A percentile compares a stretch with the other conserved stretches of the same genome.
phyloP scores from a whole-genome alignment of 2,797 vertebrate genomes.

The Argentina silus region DNA sequence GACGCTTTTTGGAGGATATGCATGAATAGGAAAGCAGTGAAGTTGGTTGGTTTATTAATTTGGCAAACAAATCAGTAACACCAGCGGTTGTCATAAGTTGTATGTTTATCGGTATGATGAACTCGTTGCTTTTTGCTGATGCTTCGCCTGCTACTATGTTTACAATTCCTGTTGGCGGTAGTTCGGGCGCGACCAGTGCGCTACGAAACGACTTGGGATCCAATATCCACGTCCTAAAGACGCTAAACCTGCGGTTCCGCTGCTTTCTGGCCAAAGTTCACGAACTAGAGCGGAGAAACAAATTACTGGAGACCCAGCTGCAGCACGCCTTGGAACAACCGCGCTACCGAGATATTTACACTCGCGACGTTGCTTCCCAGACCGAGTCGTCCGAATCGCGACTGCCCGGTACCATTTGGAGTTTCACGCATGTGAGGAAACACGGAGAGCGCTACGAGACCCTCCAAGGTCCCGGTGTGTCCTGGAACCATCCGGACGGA shows the following conservation, averaged over 20 bases:
- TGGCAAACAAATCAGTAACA: constrained; percentile 27
- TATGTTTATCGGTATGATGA: constrained; percentile 76
- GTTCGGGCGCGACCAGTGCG: constrained; percentile 81
- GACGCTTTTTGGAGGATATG: constrained; percentile 44
- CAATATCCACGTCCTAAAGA: constrained; percentile 95
- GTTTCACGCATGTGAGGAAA: constrained; percentile 90
- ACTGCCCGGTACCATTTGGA: constrained; percentile 95
- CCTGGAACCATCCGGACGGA: constrained; percentile 87
- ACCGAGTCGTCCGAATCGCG: constrained; percentile 82
- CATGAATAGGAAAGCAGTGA: constrained; percentile 39
- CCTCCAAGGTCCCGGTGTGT: constrained; percentile 86
- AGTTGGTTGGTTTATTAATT: constrained; percentile 25
- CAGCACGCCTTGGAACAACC: constrained; percentile 78
- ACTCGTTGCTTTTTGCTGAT: constrained; percentile 85
- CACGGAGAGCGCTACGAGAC: constrained; percentile 90
- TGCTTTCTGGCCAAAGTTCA: constrained; percentile 97
- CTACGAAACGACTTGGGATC: constrained; percentile 95
- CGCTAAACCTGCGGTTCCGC: constrained; percentile 94
- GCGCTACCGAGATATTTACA: constrained; percentile 80
- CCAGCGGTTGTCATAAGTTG: constrained; percentile 33
- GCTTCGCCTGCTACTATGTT: constrained; percentile 62
- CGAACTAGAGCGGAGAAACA: constrained; percentile 94
- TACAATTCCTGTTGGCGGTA: constrained; percentile 52
- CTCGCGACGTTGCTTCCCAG: constrained; percentile 88
- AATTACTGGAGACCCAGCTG: constrained; percentile 91